Evolutionary conservation across 2,113 vertebrate genomes (phyloP), one percentile per base, ranked within the genome.

Genomic region (Takifugu flavidus): DNA sequence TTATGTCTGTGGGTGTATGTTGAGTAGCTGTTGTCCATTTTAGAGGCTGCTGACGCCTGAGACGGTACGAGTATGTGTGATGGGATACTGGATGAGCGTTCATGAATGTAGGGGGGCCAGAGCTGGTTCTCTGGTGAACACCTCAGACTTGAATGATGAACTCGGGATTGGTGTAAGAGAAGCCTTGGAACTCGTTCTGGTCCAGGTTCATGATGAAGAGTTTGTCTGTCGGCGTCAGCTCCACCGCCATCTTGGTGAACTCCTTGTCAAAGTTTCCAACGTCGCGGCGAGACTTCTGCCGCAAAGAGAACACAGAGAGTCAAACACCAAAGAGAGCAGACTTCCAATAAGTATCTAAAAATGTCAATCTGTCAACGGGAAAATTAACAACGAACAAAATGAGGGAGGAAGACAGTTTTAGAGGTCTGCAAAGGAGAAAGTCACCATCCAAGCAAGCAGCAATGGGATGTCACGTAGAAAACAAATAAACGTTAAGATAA

Each of bases 201-300:
- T 99, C 96, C 92, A 99, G 92, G 88, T 98, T 99, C 96, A 99
- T 98, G 89, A 99, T 98, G 94, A 99, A 98, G 87, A 99, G 96
- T 89, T 98, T 98, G 90, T 99, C 97, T 1, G 96, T 98, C 60
- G 96, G 97, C 0, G 97, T 99, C 79, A 99, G 92, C 70, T 98
- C 95, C 84, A 98, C 94, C 3, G 90, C 93, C 92, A 98, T 97
- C 84, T 95, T 93, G 70, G 97, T 99, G 89, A 99, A 99, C 93
- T 98, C 97, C 74, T 95, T 98, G 91, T 99, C 97, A 65, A 99
- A 99, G 93, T 99, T 99, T 70, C 92, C 94, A 6, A 94, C 93
- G 70, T 98, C 96, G 0, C 89, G 90, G 49, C 91, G 94, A 85
- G 94, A 94, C 47, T 95, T 98, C 97, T 99, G 93, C 29, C 54